Percentiles rank a stretch among this genome's conserved stretches.
Conservation (phyloP, 1,140 invertebrate species). For the Drosophila fuyamai region DNA sequence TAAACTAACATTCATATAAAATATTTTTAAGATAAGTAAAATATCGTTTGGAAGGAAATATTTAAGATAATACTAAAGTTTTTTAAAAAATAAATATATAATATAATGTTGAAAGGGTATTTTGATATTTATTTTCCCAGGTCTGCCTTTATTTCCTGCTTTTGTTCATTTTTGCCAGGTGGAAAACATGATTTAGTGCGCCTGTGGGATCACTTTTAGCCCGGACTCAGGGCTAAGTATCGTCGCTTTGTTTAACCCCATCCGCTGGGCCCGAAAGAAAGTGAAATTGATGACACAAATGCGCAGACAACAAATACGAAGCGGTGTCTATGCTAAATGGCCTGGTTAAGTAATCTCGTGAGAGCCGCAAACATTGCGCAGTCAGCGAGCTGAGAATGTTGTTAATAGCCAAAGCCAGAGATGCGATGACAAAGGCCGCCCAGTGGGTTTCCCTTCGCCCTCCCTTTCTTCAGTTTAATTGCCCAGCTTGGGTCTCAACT, state of each 20-base stretch:
- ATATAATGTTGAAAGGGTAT: background rate
- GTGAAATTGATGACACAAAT: constrained; percentile 84
- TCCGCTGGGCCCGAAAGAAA: constrained; percentile 65
- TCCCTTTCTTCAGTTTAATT: constrained; percentile 44
- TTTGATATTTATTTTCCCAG: background rate
- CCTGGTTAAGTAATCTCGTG: constrained; percentile 82
- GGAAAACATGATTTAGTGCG: constrained; percentile 49
- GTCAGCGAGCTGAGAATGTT: constrained; percentile 74
- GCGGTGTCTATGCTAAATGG: constrained; percentile 75
- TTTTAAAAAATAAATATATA: background rate
- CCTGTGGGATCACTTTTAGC: constrained; percentile 65
- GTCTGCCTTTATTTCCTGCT: constrained; percentile 10
- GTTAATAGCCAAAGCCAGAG: constrained; percentile 57
- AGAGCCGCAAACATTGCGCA: constrained; percentile 81
- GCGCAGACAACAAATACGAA: constrained; percentile 68
- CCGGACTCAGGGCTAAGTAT: constrained; percentile 38
- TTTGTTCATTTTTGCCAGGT: constrained; percentile 14
- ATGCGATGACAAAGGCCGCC: constrained; percentile 55
- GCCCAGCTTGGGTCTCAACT: constrained; percentile 48
- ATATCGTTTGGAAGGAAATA: no score
- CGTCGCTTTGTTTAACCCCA: constrained; percentile 64
- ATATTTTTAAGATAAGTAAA: no score
- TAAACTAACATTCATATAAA: no score
- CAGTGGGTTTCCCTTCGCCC: constrained; percentile 5
- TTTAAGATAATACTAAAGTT: background rate